phyloP scores from a whole-genome alignment of 2,888 invertebrate species.

The Sepioteuthis lessoniana region DNA sequence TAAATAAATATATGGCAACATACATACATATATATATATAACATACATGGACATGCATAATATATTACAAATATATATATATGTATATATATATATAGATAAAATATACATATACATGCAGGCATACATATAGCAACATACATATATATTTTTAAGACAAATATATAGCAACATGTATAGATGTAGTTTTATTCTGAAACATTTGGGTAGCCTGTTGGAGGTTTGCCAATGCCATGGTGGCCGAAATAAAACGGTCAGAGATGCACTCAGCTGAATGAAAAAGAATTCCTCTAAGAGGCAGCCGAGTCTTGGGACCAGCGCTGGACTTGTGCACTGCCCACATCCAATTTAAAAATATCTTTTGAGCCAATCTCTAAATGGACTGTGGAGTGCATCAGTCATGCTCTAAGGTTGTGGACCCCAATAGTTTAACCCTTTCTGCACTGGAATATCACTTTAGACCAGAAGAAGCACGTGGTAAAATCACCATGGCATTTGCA shows the following conservation, averaged over 20 bases:
- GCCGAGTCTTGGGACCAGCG: not conserved
- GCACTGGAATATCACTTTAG: not conserved
- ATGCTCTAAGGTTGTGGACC: not conserved
- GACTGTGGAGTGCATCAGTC: not conserved
- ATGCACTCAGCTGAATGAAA: conserved; percentile 13
- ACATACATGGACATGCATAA: too few relatives aligned
- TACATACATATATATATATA: too few relatives aligned
- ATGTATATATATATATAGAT: too few relatives aligned
- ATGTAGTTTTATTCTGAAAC: not conserved
- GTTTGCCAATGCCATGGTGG: not conserved
- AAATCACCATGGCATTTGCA: too few relatives aligned
- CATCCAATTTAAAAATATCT: not conserved
- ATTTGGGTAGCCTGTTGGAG: not conserved
- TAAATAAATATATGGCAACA: too few relatives aligned
- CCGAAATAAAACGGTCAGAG: not conserved
- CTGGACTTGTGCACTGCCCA: not conserved
- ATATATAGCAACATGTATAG: too few relatives aligned
- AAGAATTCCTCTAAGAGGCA: not conserved
- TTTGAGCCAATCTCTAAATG: conserved; percentile 20
- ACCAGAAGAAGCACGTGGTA: too few relatives aligned
- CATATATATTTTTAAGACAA: too few relatives aligned
- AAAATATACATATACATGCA: too few relatives aligned
- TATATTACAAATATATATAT: too few relatives aligned
- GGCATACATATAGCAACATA: too few relatives aligned
- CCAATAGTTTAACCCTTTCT: not conserved